Percentiles rank a stretch among this genome's conserved stretches.
Conservation (phyloP, 2,888 invertebrate species). For the Dioctria linearis region DNA sequence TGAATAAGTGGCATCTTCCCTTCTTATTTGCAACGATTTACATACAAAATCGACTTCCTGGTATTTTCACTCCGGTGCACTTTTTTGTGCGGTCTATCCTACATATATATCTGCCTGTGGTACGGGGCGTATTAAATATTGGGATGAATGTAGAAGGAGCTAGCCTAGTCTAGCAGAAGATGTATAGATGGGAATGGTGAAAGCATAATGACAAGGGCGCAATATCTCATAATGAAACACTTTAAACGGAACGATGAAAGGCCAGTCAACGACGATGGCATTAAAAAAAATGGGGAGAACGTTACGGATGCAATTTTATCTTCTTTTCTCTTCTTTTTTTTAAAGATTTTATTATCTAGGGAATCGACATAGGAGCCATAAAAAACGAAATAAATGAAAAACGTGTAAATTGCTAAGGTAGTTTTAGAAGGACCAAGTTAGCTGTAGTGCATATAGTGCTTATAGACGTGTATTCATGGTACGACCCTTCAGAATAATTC, state of each 20-base stretch:
- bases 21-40: background rate
- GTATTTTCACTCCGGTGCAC: conserved; percentile 22
- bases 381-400: conserved; percentile 25
- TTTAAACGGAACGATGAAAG: background rate
- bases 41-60: conserved; percentile 44
- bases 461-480: background rate
- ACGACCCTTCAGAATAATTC: background rate
- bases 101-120: too few relatives aligned
- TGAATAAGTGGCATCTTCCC: conserved; percentile 23
- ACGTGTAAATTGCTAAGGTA: conserved; percentile 35
- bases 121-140: too few relatives aligned
- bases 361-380: conserved; percentile 36
- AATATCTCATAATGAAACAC: conserved; percentile 31
- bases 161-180: too few relatives aligned
- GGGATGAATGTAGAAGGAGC: too few relatives aligned
- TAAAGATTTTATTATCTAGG: conserved; percentile 22
- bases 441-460: background rate
- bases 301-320: conserved; percentile 41
- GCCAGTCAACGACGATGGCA: background rate
- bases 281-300: background rate
- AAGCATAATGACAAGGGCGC: conserved; percentile 10
- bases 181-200: background rate
- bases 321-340: conserved; percentile 8
- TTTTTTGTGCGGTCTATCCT: background rate
- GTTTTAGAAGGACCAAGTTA: background rate